These are phyloP conservation scores for Ischnura elegans DNA, from an alignment of 2,888 invertebrate species.

Conservation along the genomic window DNA sequence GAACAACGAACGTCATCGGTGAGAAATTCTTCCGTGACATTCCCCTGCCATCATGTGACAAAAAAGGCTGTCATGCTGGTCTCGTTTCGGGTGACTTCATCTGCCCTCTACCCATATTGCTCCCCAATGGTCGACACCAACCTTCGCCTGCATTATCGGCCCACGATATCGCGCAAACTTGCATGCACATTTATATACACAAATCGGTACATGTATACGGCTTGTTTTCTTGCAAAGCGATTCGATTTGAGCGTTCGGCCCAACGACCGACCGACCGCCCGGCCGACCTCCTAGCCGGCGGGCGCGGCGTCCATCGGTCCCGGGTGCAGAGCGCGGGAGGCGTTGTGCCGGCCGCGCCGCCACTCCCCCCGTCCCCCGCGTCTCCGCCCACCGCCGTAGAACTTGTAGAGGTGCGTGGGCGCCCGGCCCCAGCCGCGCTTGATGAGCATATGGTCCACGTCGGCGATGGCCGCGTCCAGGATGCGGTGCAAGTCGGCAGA, in stretches of 20 bases:
- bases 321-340: neutral
- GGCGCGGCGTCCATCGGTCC: neutral
- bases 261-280: neutral
- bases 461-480: slow-evolving; percentile 70
- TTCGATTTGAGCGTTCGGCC: neutral
- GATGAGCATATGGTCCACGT: slow-evolving; percentile 70
- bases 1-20: no score
- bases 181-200: neutral
- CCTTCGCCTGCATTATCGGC: slow-evolving; percentile 2
- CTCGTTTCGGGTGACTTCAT: no score
- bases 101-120: no score
- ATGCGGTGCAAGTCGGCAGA: slow-evolving; percentile 70
- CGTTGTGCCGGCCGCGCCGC: slow-evolving; percentile 43
- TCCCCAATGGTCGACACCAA: neutral
- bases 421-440: slow-evolving; percentile 70
- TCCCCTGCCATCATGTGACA: no score
- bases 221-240: slow-evolving; percentile 6
- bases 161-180: neutral
- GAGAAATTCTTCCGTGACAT: no score
- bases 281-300: slow-evolving; percentile 12
- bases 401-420: slow-evolving; percentile 71
- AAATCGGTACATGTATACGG: neutral
- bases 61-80: no score
- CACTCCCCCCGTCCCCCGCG: slow-evolving; percentile 9
- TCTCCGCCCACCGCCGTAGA: slow-evolving; percentile 64